Conservation (phyloP, 2,113 vertebrate species). For the Cervus canadensis region DNA sequence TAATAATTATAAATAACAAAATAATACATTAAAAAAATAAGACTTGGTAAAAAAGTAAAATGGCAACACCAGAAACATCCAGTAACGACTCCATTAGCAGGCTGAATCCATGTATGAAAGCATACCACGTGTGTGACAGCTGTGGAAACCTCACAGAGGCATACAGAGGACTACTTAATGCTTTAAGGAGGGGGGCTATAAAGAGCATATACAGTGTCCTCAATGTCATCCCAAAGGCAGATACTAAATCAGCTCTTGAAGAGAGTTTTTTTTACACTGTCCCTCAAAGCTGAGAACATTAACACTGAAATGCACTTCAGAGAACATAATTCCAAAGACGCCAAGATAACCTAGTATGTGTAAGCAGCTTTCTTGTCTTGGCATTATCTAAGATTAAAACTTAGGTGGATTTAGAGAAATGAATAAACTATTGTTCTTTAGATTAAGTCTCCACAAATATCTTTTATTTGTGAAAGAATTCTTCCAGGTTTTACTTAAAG, state of each 20-base stretch:
- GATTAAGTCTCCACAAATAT: neutral
- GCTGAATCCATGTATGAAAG: neutral
- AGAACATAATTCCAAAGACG: neutral
- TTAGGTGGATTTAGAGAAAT: neutral
- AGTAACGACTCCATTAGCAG: neutral
- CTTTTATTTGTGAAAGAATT: neutral
- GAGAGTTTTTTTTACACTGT: neutral
- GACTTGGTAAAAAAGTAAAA: neutral
- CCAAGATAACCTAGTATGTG: neutral
- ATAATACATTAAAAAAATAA: neutral
- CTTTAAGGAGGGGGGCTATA: neutral
- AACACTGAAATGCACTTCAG: neutral
- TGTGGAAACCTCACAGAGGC: neutral
- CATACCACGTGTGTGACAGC: neutral
- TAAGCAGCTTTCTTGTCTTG: neutral
- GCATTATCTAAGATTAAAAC: conserved; percentile 11
- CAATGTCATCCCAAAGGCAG: neutral
- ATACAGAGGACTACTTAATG: neutral
- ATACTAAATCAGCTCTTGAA: neutral
- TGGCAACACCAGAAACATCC: neutral
- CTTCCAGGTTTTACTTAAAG: neutral
- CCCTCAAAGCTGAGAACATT: neutral
- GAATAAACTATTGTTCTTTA: neutral
- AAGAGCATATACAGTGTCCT: neutral
- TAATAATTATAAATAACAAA: neutral